Conservation (phyloP, 2,113 vertebrate genomes). For the Rhipidura dahli region DNA sequence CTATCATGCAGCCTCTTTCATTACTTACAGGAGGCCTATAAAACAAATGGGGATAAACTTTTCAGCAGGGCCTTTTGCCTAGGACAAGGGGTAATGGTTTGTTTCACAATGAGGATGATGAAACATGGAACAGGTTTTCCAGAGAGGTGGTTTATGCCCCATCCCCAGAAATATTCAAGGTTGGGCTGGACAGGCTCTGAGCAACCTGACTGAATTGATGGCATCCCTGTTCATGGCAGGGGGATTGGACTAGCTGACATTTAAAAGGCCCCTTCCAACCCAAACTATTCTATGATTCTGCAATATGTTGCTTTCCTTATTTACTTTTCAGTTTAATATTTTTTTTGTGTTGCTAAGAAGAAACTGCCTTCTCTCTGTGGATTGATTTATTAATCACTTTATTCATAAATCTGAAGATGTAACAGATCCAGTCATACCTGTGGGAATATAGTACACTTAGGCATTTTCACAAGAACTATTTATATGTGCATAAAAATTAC, state of each 20-base stretch:
- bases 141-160: neutral
- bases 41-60: neutral
- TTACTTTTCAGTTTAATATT: neutral
- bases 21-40: neutral
- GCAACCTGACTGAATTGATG: neutral
- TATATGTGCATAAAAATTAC: neutral
- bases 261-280: neutral
- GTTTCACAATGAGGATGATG: neutral
- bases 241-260: neutral
- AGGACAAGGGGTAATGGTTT: neutral
- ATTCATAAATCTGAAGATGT: neutral
- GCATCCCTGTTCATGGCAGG: neutral
- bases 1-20: neutral
- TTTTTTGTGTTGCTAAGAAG: neutral
- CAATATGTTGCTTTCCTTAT: neutral
- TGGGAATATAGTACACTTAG: neutral
- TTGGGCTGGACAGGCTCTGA: neutral
- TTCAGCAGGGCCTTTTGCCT: neutral
- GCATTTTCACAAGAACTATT: neutral
- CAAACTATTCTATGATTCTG: neutral
- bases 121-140: neutral
- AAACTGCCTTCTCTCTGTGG: neutral
- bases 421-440: neutral
- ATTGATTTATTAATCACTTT: neutral
- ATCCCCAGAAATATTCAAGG: neutral